phyloP scores from a whole-genome alignment of 1,140 invertebrate genomes.

The Zaprionus capensis region DNA sequence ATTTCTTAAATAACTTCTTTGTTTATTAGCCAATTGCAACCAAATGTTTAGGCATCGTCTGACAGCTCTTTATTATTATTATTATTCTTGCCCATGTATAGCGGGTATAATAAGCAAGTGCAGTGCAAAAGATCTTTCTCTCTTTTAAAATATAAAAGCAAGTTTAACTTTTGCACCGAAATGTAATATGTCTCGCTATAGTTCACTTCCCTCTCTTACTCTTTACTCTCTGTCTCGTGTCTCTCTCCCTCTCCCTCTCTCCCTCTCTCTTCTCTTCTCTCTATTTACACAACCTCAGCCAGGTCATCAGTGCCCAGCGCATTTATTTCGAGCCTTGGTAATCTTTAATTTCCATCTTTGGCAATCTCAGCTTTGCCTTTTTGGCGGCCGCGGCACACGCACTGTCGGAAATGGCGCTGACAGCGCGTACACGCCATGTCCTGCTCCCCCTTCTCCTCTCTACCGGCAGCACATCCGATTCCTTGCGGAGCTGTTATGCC shows the following conservation, averaged over 20 bases:
- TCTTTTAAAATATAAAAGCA: no score
- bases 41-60: no score
- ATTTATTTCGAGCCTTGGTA: constrained; percentile 38
- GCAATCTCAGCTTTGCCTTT: constrained; percentile 61
- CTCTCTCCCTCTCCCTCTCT: background rate
- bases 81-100: no score
- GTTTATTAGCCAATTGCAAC: no score
- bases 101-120: no score
- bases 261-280: background rate
- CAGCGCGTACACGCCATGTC: constrained; percentile 40
- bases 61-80: no score
- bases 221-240: background rate
- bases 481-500: constrained; percentile 27
- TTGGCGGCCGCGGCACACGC: constrained; percentile 15
- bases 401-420: constrained; percentile 52
- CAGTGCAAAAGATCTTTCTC: no score
- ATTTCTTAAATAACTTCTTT: no score
- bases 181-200: no score
- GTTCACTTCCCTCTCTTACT: background rate
- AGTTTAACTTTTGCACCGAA: no score
- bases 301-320: constrained; percentile 1
- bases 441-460: background rate
- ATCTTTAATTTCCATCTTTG: constrained; percentile 78
- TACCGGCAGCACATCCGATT: constrained; percentile 2
- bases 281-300: background rate